These are phyloP conservation scores for Mizuhopecten yessoensis DNA, from an alignment of 1,140 invertebrate species.

Conservation along the genomic window DNA sequence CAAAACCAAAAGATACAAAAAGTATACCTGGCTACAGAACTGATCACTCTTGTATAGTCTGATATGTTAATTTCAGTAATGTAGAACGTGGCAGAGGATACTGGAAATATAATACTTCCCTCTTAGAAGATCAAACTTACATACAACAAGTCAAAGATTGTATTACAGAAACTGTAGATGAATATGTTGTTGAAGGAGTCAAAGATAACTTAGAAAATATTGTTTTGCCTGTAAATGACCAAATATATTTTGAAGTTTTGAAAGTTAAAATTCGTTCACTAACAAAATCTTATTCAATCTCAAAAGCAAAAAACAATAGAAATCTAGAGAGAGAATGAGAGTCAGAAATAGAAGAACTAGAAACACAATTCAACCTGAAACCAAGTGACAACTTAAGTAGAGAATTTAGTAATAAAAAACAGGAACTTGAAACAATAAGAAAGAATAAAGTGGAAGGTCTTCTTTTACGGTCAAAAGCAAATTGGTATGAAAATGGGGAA, in stretches of 20 bases:
- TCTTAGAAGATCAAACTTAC: slow-evolving; percentile 19
- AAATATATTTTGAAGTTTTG: slow-evolving; percentile 40
- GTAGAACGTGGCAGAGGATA: slow-evolving; percentile 24
- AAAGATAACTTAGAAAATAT: neutral
- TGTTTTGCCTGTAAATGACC: slow-evolving; percentile 35
- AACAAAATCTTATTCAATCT: slow-evolving; percentile 16
- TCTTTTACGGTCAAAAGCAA: neutral
- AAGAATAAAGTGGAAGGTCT: neutral
- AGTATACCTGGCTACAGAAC: slow-evolving; percentile 44
- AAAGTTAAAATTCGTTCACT: slow-evolving; percentile 46
- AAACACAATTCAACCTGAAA: neutral
- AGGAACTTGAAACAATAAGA: slow-evolving; percentile 1
- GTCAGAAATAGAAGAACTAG: neutral
- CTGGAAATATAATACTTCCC: slow-evolving; percentile 17
- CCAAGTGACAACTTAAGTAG: neutral
- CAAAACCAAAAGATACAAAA: neutral
- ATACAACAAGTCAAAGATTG: neutral
- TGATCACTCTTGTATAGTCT: neutral
- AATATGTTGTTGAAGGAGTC: neutral
- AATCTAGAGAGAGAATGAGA: neutral
- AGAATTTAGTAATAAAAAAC: slow-evolving; percentile 16
- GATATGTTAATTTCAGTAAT: neutral
- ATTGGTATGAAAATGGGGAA: slow-evolving; percentile 46
- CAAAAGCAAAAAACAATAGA: slow-evolving; percentile 28
- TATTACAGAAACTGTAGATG: neutral